Evolutionary conservation across 2,113 vertebrate genomes (phyloP), one percentile per base, ranked within the genome.

Genomic region (Sinocyclocheilus anshuiensis): DNA sequence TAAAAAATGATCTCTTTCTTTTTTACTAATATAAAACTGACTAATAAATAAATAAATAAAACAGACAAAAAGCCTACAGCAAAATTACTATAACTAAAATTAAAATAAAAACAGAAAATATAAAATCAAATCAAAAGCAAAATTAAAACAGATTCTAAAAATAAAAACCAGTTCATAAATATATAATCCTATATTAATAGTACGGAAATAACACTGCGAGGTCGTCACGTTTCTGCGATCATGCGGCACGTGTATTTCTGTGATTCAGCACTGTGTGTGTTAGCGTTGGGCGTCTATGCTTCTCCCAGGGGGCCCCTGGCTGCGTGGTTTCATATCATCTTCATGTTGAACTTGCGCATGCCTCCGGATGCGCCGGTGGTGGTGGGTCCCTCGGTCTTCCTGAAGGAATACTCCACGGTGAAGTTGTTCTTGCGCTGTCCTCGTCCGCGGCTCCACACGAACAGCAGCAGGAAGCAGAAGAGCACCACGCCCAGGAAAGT

Each of bases 291-390:
- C 91, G 93, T 93, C 94, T 91, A 95, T 93, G 94, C 94, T 90
- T 95, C 94, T 92, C 94, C 94, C 81, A 86, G 88, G 45, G 89
- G 92, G 91, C 93, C 94, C 94, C 94, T 95, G 95, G 95, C 95
- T 95, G 95, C 94, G 94, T 95, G 91, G 93, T 91, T 91, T 99
- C 96, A 99, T 92, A 99, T 99, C 98, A 99, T 99, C 91, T 99
- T 99, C 98, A 99, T 99, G 89, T 99, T 99, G 94, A 99, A 99
- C 92, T 99, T 99, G 89, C 98, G 96, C 55, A 97, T 94, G 26
- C 96, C 97, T 63, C 97, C 97, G 9, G 97, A 96, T 83, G 96
- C 93, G 0, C 95, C 87, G 1, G 95, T 94, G 0, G 96, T 92
- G 8, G 92, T 86, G 0, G 97, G 97, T 12, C 95, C 96, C 0